Evolutionary conservation across 2,888 invertebrate genomes (phyloP), one percentile per base, ranked within the genome.

Genomic region (Mactromeris polynyma): DNA sequence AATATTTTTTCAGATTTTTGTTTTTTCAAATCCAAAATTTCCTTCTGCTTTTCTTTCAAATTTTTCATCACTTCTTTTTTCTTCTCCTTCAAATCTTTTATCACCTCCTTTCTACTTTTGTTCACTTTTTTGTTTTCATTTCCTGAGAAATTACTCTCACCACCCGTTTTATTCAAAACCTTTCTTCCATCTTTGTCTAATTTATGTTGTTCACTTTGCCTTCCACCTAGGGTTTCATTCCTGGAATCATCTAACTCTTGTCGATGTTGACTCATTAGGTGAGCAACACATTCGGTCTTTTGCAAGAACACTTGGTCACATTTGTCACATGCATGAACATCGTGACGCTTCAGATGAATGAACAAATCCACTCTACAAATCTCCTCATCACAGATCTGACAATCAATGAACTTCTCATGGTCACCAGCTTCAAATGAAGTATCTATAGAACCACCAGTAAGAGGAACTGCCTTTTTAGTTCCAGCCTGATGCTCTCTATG

Each of bases 301-400:
- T 89, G 88, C 21, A 89, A 64, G 83, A 91, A 91, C 81, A 84
- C 89, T n/a, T 78, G 80, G 19, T 92, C 89, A 88, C 92, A 92
- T 73, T 88, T 89, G 33, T 90, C 84, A 69, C 92, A 92, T 14
- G 80, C 86, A 36, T 89, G 84, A 26, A 89, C 58, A n/a, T 86
- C 85, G 81, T 92, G 92, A 17, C 82, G 73, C 26, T 84, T 83
- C 33, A 92, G 51, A 83, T 92, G 92, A 38, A 83, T 42, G 11
- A 89, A 80, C 36, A 92, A 86, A 36, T 90, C 83, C 21, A 82
- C 79, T 26, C 86, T 86, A 31, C 86, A 83, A 38, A 92, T 83
- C 80, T 90, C 90, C 21, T 86, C 81, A 38, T 89, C 90, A 89
- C 92, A 92, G 36, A 92, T 88, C 58, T 88, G 90, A 89, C 92